phyloP scores from a whole-genome alignment of 2,113 vertebrate species.

The Hydrolagus affinis region DNA sequence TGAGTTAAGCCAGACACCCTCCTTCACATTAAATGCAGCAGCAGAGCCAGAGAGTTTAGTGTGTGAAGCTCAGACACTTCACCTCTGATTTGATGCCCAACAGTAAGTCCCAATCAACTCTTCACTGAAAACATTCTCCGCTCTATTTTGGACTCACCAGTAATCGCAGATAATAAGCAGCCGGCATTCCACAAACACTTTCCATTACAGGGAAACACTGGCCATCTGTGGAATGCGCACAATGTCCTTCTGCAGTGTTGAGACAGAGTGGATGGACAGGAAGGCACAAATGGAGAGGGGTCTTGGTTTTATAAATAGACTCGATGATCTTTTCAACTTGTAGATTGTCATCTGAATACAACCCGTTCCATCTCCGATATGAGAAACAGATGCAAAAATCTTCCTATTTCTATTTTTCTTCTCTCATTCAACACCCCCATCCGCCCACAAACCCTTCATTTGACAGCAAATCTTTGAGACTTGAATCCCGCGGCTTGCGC shows the following conservation, averaged over 20 bases:
- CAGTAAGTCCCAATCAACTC: neutral
- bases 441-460: too few species aligned
- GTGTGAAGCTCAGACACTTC: neutral
- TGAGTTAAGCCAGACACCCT: neutral
- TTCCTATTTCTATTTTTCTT: too few species aligned
- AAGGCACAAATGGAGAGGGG: neutral
- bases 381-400: neutral
- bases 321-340: too few species aligned
- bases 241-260: neutral
- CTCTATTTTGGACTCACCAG: conserved; percentile 14
- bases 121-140: neutral
- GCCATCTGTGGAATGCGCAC: neutral
- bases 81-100: neutral
- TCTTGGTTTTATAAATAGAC: too few species aligned
- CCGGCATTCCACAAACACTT: conserved; percentile 20
- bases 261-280: neutral
- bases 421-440: too few species aligned
- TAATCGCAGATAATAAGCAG: conserved; percentile 27
- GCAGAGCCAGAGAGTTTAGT: neutral
- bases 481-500: neutral
- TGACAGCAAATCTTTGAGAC: neutral
- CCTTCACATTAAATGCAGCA: too few species aligned
- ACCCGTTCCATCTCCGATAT: neutral
- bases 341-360: neutral
- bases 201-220: conserved; percentile 10